phyloP scores from a whole-genome alignment of 2,888 invertebrate species.

The Bugula neritina region DNA sequence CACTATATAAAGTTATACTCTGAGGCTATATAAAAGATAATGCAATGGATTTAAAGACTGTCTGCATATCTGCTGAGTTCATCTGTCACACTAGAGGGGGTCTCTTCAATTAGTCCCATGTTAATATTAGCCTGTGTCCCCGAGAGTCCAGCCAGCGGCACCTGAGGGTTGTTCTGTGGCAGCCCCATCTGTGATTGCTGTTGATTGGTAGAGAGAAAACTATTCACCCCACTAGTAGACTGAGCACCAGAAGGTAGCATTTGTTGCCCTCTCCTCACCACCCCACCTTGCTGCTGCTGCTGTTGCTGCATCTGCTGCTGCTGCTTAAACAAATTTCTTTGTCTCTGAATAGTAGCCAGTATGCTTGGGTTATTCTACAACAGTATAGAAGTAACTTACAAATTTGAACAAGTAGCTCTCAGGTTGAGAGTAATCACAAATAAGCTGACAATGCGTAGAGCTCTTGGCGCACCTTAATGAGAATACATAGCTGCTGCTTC shows the following conservation, averaged over 20 bases:
- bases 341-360: background rate
- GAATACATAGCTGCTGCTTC: background rate
- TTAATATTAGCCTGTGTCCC: background rate
- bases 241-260: background rate
- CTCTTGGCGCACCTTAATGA: background rate
- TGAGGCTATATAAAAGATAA: too few relatives aligned
- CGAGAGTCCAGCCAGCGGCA: background rate
- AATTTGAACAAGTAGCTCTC: background rate
- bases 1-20: too few relatives aligned
- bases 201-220: background rate
- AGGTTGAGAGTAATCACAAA: background rate
- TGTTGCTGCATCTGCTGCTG: background rate
- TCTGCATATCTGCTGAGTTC: background rate
- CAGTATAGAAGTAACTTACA: too few relatives aligned
- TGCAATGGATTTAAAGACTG: background rate
- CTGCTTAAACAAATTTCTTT: background rate
- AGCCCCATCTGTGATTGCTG: background rate
- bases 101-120: background rate
- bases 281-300: conserved; percentile 2
- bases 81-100: background rate
- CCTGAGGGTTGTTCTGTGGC: background rate
- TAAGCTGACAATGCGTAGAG: background rate
- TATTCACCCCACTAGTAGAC: background rate
- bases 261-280: background rate
- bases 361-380: background rate